Evolutionary conservation across 2,888 invertebrate species (phyloP).

Genomic region (Mesochorus sp.): DNA sequence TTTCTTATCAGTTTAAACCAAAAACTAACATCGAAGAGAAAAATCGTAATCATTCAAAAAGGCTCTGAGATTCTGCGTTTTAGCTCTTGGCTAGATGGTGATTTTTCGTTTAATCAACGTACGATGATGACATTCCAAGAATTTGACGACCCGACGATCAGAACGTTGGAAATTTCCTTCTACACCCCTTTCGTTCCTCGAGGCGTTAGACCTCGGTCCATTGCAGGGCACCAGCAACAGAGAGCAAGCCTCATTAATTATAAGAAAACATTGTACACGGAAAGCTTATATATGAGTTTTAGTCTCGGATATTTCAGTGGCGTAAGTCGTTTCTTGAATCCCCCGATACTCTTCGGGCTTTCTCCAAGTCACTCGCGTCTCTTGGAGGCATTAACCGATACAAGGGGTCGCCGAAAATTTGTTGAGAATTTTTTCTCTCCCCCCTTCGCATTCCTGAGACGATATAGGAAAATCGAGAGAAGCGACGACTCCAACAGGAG

Average conservation of each 20-base stretch:
- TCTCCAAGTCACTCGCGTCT: slow-evolving; percentile 19
- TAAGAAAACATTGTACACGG: slow-evolving; percentile 78
- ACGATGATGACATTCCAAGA: slow-evolving; percentile 73
- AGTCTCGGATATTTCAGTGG: slow-evolving; percentile 53
- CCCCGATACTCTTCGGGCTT: slow-evolving; percentile 7
- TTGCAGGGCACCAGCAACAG: slow-evolving; percentile 69
- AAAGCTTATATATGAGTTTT: slow-evolving; percentile 15
- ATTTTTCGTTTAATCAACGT: slow-evolving; percentile 65
- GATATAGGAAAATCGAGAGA: not conserved
- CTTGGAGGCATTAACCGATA: not conserved
- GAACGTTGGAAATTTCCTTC: slow-evolving; percentile 3
- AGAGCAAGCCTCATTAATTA: slow-evolving; percentile 77
- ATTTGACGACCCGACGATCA: slow-evolving; percentile 65
- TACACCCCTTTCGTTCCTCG: slow-evolving; percentile 73
- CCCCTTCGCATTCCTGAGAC: not conserved
- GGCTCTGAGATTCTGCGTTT: slow-evolving; percentile 66
- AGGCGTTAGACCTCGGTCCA: slow-evolving; percentile 75
- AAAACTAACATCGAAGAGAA: no score
- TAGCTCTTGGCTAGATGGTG: slow-evolving; percentile 1
- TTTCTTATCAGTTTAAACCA: no score
- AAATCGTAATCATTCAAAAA: no score
- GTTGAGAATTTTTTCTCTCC: not conserved
- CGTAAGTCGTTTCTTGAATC: slow-evolving; percentile 39
- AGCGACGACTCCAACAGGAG: not conserved
- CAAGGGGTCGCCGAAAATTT: not conserved